A percentile compares a stretch with the other conserved stretches of the same genome.
Conservation (phyloP, 2,113 vertebrate species). For the Elgaria multicarinata region DNA sequence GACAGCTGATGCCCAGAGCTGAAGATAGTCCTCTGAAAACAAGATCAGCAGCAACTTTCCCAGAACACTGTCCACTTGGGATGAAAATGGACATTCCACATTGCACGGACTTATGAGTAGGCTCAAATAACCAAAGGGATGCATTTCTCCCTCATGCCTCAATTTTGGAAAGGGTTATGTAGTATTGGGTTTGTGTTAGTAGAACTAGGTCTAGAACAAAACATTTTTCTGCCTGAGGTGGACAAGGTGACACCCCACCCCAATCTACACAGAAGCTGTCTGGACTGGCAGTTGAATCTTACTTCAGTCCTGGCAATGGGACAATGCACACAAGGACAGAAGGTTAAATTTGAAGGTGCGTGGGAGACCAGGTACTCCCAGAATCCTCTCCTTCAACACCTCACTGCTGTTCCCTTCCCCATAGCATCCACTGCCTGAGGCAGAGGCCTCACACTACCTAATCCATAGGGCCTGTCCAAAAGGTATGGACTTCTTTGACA, state of each 20-base stretch:
- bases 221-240: not conserved
- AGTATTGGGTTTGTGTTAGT: not conserved
- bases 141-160: not conserved
- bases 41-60: not conserved
- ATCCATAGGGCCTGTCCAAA: not conserved
- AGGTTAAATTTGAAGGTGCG: not conserved
- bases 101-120: not conserved
- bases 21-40: not conserved
- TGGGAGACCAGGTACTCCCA: not conserved
- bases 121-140: not conserved
- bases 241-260: not conserved
- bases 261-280: not conserved
- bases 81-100: not conserved
- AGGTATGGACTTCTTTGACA: not conserved
- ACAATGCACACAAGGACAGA: not conserved
- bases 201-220: not conserved
- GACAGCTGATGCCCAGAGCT: too few species aligned
- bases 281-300: not conserved
- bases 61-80: not conserved
- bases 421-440: not conserved
- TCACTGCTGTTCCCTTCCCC: not conserved
- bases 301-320: not conserved
- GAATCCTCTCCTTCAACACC: not conserved
- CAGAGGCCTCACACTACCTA: not conserved
- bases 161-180: not conserved